These are phyloP conservation scores for Lycaon pictus DNA, from an alignment of 2,113 vertebrate genomes.

Conservation along the genomic window DNA sequence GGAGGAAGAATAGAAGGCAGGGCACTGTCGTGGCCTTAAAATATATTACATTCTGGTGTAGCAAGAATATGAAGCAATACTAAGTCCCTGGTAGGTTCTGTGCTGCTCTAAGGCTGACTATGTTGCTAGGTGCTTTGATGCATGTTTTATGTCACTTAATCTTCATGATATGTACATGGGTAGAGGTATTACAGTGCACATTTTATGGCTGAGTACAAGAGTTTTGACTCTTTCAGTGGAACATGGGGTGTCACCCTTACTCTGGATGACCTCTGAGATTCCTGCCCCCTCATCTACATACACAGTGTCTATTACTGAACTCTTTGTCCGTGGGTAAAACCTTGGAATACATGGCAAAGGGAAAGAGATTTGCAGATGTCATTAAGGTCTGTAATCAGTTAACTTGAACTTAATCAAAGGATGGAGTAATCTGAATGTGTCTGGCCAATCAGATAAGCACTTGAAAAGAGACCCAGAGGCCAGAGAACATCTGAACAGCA, in stretches of 20 bases:
- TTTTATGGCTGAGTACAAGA: neutral
- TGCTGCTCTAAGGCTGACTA: neutral
- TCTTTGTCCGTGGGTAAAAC: neutral
- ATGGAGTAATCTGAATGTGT: neutral
- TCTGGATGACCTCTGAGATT: neutral
- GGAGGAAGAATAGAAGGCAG: neutral
- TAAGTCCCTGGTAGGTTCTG: neutral
- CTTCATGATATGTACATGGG: neutral
- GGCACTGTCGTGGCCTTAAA: neutral
- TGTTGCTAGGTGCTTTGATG: neutral
- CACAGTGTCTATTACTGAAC: too few relatives aligned
- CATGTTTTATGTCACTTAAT: neutral
- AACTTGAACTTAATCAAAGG: neutral
- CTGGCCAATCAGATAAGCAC: neutral
- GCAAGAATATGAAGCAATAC: neutral
- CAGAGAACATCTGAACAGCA: neutral
- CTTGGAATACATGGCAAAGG: neutral
- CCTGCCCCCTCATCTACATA: fast-evolving
- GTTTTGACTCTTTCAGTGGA: neutral
- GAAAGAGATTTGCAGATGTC: too few relatives aligned
- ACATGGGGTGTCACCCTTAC: neutral
- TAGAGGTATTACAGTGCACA: neutral
- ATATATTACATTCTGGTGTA: neutral
- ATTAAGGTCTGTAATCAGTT: neutral
- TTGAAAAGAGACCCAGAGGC: neutral